Evolutionary conservation across 2,888 invertebrate species (phyloP), one percentile per base, ranked within the genome.

Genomic region (Masnerella sp.): DNA sequence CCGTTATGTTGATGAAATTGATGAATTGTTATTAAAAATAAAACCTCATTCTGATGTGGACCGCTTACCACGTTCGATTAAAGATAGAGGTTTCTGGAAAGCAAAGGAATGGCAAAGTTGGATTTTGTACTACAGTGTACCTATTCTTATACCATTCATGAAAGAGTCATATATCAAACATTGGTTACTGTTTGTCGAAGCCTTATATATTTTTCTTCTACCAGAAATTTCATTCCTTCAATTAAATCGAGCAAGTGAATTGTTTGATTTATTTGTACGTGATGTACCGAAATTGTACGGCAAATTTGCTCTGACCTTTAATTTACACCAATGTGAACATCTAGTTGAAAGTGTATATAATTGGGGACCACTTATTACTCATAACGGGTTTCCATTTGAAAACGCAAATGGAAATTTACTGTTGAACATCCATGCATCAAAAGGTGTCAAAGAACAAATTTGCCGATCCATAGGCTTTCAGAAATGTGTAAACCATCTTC

Each of bases 231-330:
- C 42, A 17, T 15, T 42, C 25, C 2, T 17, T 45, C 61, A 74
- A 1, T 18, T 71, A 5, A 47, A 36, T 15, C n/a, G 34, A 9
- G 74, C 74, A 18, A 25, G 54, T 7, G 12, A 17, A 12, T 43
- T 47, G n/a, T 17, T 61, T 7, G 8, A 22, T 34, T 30, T 11
- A 34, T 59, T 59, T 14, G 9, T 59, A 14, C 5, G 2, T 9
- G 15, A 38, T 8, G 36, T 34, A 0, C 9, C 25, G 11, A 43
- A 28, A 18, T 34, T 59, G 12, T 59, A 59, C 38, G 58, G 52
- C 2, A 58, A 59, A 52, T 25, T 18, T 14, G 20, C 47, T 8
- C 49, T 65, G 58, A 34, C 65, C 2, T 72, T 65, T 43, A 40
- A 40, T 17, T 17, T 40, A n/a, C 40, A 40, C 18, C 40, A 40